Conservation (phyloP, 2,113 vertebrate genomes). For the Stercorarius parasiticus region DNA sequence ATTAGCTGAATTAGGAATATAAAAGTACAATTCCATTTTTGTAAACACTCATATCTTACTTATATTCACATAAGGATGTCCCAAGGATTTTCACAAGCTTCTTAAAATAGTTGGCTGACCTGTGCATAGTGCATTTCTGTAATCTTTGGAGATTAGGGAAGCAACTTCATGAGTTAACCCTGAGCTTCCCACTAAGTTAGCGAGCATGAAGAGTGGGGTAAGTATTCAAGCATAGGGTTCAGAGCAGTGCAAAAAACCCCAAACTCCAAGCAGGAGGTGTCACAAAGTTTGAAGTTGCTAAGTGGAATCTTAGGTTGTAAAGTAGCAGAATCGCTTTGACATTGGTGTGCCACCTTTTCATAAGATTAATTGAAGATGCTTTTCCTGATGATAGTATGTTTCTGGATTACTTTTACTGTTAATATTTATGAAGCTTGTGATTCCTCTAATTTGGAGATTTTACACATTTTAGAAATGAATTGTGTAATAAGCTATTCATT, state of each 20-base stretch:
- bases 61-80: not conserved
- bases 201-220: not conserved
- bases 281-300: not conserved
- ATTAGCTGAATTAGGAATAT: not conserved
- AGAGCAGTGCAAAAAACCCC: not conserved
- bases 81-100: not conserved
- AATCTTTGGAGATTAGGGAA: not conserved
- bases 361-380: not conserved
- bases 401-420: not conserved
- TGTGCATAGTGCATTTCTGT: not conserved
- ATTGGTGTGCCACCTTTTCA: not conserved
- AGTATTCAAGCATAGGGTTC: not conserved
- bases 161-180: not conserved
- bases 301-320: not conserved
- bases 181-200: not conserved
- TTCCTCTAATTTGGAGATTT: not conserved
- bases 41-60: not conserved
- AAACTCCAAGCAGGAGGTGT: not conserved
- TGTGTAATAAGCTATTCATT: not conserved
- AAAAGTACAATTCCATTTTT: not conserved
- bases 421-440: not conserved
- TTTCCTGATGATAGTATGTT: not conserved
- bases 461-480: not conserved
- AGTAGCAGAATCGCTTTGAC: not conserved
- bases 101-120: not conserved